Percentiles rank a stretch among this genome's conserved stretches.
These are phyloP conservation scores for Scaptodrosophila latifasciaeformis DNA, from an alignment of 2,888 invertebrate species.

Conservation along the genomic window DNA sequence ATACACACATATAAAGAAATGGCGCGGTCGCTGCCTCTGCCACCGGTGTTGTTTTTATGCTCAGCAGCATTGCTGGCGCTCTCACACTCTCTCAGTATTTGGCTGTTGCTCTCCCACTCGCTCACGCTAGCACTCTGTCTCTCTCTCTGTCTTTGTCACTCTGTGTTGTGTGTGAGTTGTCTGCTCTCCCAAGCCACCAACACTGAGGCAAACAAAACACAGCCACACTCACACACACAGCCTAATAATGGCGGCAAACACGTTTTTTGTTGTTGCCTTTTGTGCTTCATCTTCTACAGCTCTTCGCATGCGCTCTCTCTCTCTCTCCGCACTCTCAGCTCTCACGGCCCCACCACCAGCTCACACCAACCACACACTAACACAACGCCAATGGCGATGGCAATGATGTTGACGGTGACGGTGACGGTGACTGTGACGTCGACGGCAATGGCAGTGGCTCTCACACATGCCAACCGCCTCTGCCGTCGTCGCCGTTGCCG, in stretches of 20 bases:
- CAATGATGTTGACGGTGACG: background rate
- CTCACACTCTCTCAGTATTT: background rate
- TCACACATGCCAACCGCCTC: too few relatives aligned
- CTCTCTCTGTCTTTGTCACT: background rate
- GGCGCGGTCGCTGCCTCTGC: constrained; percentile 29
- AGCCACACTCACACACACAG: background rate
- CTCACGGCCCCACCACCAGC: constrained; percentile 8
- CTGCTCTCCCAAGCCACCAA: background rate
- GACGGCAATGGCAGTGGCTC: background rate
- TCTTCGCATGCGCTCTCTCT: constrained; percentile 61
- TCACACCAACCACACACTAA: constrained; percentile 24
- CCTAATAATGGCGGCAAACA: constrained; percentile 28
- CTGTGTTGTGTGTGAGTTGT: background rate
- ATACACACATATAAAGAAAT: constrained; percentile 38
- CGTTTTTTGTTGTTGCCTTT: constrained; percentile 61
- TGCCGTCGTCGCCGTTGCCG: constrained; percentile 8
- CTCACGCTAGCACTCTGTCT: background rate
- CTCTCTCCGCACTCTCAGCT: constrained; percentile 11
- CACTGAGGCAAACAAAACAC: background rate
- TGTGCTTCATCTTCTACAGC: constrained; percentile 53
- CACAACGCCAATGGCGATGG: background rate
- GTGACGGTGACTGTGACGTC: background rate
- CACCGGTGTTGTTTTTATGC: background rate
- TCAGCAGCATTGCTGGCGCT: background rate
- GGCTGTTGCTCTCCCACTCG: background rate